Evolutionary conservation across 2,888 invertebrate species (phyloP).

Genomic region (Dorcus parallelipipedus): DNA sequence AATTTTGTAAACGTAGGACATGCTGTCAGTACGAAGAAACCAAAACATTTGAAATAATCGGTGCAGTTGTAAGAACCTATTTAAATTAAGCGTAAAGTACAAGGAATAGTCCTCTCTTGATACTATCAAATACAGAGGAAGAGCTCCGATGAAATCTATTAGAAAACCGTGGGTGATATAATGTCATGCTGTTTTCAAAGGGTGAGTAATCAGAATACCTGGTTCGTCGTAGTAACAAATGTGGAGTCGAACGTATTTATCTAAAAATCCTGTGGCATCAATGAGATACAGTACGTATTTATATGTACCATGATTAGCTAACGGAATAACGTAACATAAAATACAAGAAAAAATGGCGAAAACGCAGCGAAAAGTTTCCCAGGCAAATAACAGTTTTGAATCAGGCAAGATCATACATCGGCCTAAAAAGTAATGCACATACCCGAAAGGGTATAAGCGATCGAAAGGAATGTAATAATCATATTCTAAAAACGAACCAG

Average conservation of each 20-base stretch:
- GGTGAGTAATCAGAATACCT: slow-evolving; percentile 52
- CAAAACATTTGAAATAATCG: slow-evolving; percentile 17
- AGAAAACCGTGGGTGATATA: slow-evolving; percentile 49
- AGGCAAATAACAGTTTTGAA: slow-evolving; percentile 19
- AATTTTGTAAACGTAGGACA: slow-evolving; percentile 10
- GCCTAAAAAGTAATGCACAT: slow-evolving; percentile 19
- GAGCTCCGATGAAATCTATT: slow-evolving; percentile 47
- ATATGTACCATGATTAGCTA: background rate
- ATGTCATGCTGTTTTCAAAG: slow-evolving; percentile 46
- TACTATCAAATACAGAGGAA: slow-evolving; percentile 45
- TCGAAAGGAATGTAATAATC: slow-evolving; percentile 28
- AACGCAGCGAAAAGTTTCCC: slow-evolving; percentile 19
- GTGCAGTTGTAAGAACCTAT: slow-evolving; percentile 24
- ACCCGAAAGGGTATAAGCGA: slow-evolving; percentile 15
- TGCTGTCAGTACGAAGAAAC: slow-evolving; percentile 16
- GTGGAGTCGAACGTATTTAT: slow-evolving; percentile 51
- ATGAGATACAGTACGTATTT: slow-evolving; percentile 29
- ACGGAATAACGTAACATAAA: slow-evolving; percentile 6
- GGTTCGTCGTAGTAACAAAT: slow-evolving; percentile 52
- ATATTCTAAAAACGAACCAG: slow-evolving; percentile 19
- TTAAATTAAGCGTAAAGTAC: slow-evolving; percentile 15
- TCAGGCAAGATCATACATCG: slow-evolving; percentile 22
- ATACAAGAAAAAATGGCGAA: slow-evolving; percentile 16
- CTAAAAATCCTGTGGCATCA: slow-evolving; percentile 38
- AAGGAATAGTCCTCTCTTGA: slow-evolving; percentile 1